phyloP scores from a whole-genome alignment of 2,113 vertebrate species.

The Gopherus evgoodei region DNA sequence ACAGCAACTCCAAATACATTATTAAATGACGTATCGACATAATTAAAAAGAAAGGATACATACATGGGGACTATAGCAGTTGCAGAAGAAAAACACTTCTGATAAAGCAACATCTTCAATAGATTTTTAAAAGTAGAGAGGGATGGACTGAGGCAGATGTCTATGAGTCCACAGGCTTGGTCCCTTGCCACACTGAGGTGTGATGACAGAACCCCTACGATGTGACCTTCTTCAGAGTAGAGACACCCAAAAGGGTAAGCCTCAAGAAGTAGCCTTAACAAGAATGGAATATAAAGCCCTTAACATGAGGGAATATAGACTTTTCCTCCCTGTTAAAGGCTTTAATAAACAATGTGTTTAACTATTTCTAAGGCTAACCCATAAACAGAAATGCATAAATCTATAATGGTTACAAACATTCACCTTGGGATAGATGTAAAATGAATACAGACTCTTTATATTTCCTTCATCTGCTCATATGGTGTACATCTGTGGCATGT shows the following conservation, averaged over 20 bases:
- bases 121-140: constrained; percentile 8
- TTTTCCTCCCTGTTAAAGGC: background rate
- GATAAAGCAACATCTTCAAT: background rate
- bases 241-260: background rate
- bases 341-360: constrained; percentile 41
- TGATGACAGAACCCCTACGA: background rate
- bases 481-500: constrained; percentile 69
- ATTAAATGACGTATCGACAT: background rate
- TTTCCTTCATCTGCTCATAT: constrained; percentile 69
- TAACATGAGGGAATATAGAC: background rate
- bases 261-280: background rate
- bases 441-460: constrained; percentile 51
- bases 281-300: background rate
- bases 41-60: background rate
- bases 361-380: constrained; percentile 22
- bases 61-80: background rate
- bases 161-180: constrained; percentile 31
- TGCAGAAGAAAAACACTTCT: background rate
- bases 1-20: constrained; percentile 6
- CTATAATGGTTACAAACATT: constrained; percentile 43
- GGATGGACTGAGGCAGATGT: constrained; percentile 1
- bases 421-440: constrained; percentile 56
- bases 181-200: constrained; percentile 48
- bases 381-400: constrained; percentile 32
- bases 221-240: background rate